Conservation (phyloP, 2,797 vertebrate genomes). For the Helicolenus hilgendorfi region DNA sequence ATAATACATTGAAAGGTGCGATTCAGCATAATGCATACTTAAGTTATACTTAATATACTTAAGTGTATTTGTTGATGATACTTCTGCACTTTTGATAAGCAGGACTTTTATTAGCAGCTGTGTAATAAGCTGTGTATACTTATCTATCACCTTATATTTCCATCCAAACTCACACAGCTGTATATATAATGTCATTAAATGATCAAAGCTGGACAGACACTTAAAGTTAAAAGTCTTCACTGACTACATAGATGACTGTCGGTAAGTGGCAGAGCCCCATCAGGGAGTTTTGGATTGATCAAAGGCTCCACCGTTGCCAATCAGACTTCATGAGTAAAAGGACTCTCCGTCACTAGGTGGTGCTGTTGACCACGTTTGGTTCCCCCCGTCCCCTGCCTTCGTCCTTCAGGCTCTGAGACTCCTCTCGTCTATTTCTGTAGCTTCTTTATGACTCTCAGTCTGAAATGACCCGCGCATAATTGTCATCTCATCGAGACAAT, state of each 20-base stretch:
- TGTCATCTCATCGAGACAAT: conserved; percentile 57
- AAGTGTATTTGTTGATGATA: too few relatives aligned
- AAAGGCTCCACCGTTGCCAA: conserved; percentile 4
- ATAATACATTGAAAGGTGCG: too few relatives aligned
- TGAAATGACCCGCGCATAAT: conserved; percentile 33
- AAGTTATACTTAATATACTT: too few relatives aligned
- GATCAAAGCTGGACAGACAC: conserved; percentile 17
- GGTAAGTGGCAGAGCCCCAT: conserved; percentile 1
- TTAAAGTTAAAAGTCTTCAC: not conserved
- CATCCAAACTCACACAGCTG: not conserved
- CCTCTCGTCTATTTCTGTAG: conserved; percentile 31
- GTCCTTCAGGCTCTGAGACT: conserved; percentile 32
- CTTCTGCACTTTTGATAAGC: too few relatives aligned
- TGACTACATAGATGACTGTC: conserved; percentile 15
- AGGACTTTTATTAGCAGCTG: not conserved
- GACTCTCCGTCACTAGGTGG: conserved; percentile 19
- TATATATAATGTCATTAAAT: not conserved
- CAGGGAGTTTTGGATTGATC: conserved; percentile 16
- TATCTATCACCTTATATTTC: not conserved
- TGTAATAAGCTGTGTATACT: not conserved
- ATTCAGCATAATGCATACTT: too few relatives aligned
- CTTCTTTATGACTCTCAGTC: conserved; percentile 13
- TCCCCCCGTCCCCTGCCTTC: not conserved
- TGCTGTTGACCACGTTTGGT: conserved; percentile 48
- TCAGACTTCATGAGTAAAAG: not conserved